Evolutionary conservation across 1,140 invertebrate genomes (phyloP).

Genomic region (Drosophila ironensis): DNA sequence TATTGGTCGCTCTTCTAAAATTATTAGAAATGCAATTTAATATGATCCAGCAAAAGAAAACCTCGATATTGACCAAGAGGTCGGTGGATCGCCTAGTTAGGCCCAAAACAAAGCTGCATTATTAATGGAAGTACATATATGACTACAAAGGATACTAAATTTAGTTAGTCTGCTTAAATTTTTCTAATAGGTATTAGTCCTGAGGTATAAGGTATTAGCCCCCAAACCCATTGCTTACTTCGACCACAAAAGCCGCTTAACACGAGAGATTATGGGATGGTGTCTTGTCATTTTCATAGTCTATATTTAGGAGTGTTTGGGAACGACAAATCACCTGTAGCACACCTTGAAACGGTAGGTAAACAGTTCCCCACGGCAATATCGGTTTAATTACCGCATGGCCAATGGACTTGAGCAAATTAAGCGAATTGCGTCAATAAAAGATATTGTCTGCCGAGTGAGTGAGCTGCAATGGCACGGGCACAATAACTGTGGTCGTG

Average conservation of each 20-base stretch:
- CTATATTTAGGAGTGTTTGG: constrained; percentile 23
- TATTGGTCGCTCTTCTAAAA: no score
- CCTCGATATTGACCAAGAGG: no score
- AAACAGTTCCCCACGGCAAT: constrained; percentile 7
- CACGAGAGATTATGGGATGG: not conserved
- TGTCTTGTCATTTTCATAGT: not conserved
- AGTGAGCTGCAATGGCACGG: constrained; percentile 4
- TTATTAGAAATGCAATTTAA: no score
- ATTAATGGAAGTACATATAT: no score
- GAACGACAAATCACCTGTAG: not conserved
- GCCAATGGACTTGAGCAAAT: constrained; percentile 41
- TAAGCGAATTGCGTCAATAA: constrained; percentile 42
- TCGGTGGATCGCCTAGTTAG: no score
- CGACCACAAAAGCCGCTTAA: not conserved
- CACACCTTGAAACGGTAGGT: constrained; percentile 22
- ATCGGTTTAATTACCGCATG: constrained; percentile 43
- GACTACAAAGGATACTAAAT: no score
- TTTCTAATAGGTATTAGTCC: not conserved
- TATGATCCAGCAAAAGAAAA: no score
- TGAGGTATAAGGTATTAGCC: no score
- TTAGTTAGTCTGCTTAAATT: not conserved
- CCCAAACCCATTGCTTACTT: not conserved
- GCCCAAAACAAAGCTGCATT: no score
- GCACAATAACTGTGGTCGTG: constrained; percentile 31
- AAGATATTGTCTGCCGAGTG: constrained; percentile 34